Conservation (phyloP, 2,113 vertebrate genomes). For the Struthio camelus region DNA sequence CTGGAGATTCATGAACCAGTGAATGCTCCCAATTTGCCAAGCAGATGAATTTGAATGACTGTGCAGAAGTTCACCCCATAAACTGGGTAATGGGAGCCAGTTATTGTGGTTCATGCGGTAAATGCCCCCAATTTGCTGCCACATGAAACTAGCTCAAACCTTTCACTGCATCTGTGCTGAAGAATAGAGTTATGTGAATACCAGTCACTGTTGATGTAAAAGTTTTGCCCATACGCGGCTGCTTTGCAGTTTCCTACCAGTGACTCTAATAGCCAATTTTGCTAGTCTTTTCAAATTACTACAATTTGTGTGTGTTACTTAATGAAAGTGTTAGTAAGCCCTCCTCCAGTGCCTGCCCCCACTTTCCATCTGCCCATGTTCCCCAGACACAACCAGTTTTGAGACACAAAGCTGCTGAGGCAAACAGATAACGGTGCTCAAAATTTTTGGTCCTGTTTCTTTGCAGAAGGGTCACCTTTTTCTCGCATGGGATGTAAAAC, state of each 20-base stretch:
- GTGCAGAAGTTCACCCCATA: neutral
- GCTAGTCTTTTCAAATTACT: neutral
- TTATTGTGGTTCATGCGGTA: neutral
- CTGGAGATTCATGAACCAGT: neutral
- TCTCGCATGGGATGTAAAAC: neutral
- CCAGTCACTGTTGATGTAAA: neutral
- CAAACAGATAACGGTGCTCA: neutral
- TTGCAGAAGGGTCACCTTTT: neutral
- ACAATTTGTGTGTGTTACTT: neutral
- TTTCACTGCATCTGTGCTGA: neutral
- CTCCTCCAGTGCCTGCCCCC: neutral
- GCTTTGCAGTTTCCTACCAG: neutral
- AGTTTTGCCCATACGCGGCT: neutral
- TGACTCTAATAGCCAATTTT: neutral
- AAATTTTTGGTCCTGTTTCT: neutral
- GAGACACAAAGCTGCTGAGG: neutral
- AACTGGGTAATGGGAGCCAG: neutral
- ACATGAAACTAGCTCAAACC: neutral
- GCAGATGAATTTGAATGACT: neutral
- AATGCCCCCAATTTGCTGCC: constrained; percentile 15
- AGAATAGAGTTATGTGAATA: neutral
- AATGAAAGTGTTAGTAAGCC: neutral
- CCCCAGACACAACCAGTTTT: rapidly evolving
- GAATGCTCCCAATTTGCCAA: constrained; percentile 12
- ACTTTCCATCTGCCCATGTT: neutral